Evolutionary conservation across 2,797 vertebrate species (phyloP).

Genomic region (Alectoris magna): DNA sequence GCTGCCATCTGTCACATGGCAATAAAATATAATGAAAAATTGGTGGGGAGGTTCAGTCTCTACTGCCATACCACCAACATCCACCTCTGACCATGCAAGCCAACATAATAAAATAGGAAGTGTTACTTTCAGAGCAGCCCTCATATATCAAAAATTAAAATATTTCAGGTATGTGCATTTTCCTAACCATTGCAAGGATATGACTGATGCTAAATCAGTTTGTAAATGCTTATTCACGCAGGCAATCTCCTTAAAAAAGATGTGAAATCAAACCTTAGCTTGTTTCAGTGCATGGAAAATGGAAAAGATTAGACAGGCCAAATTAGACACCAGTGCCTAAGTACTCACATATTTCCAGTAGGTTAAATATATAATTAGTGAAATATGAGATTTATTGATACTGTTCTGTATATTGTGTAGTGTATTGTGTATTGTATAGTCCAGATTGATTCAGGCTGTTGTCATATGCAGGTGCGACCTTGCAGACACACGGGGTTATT

Average conservation of each 20-base stretch:
- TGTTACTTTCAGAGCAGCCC: background rate
- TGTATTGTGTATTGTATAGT: too few relatives aligned
- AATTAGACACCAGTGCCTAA: background rate
- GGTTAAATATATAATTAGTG: background rate
- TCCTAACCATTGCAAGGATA: background rate
- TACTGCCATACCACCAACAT: background rate
- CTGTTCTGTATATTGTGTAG: background rate
- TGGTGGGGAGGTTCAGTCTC: background rate
- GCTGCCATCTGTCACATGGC: background rate
- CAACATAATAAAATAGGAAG: background rate
- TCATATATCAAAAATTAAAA: background rate
- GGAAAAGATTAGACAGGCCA: background rate
- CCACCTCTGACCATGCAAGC: background rate
- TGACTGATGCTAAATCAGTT: background rate
- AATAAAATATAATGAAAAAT: background rate
- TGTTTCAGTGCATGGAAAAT: background rate
- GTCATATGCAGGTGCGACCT: background rate
- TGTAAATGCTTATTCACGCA: background rate
- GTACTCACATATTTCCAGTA: background rate
- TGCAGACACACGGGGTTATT: conserved; percentile 7
- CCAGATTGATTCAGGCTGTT: background rate
- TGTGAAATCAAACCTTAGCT: background rate
- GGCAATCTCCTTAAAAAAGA: background rate
- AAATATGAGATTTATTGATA: background rate
- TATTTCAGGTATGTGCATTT: background rate